Conservation (phyloP, 2,797 vertebrate species). For the Trichosurus vulpecula region DNA sequence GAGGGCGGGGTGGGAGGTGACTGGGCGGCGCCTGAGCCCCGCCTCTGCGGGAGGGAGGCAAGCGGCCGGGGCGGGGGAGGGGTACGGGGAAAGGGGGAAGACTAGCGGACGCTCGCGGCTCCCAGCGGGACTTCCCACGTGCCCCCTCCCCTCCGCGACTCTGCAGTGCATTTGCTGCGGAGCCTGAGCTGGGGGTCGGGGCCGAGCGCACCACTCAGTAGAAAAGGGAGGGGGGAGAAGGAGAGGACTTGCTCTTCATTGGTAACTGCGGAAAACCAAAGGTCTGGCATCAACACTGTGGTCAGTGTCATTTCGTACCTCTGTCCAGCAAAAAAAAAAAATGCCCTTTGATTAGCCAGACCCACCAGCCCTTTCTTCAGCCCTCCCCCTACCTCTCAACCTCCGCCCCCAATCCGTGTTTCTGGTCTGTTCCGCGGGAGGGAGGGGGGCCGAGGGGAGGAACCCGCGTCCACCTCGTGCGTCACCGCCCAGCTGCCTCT, state of each 20-base stretch:
- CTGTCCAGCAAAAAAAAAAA: neutral
- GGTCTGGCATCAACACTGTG: neutral
- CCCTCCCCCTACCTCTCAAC: neutral
- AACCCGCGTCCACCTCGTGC: neutral
- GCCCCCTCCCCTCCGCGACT: neutral
- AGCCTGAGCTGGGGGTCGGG: neutral
- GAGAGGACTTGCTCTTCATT: neutral
- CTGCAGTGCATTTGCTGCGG: slow-evolving; percentile 60
- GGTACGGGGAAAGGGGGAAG: neutral
- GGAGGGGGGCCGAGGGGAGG: neutral
- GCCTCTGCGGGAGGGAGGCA: neutral
- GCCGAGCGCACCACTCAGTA: neutral
- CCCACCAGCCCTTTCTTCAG: neutral
- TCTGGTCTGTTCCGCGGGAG: neutral
- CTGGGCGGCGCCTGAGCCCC: slow-evolving; percentile 1
- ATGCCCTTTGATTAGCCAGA: slow-evolving; percentile 66
- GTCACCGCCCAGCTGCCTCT: slow-evolving; percentile 32
- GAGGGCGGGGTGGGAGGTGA: neutral
- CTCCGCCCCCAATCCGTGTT: neutral
- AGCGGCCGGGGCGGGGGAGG: neutral
- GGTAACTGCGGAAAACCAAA: neutral
- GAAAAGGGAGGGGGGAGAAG: neutral
- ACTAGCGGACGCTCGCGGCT: neutral
- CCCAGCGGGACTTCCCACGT: slow-evolving; percentile 17
- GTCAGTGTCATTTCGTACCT: neutral